Evolutionary conservation across 1,140 invertebrate species (phyloP).

Genomic region (Bombus cullumanus): DNA sequence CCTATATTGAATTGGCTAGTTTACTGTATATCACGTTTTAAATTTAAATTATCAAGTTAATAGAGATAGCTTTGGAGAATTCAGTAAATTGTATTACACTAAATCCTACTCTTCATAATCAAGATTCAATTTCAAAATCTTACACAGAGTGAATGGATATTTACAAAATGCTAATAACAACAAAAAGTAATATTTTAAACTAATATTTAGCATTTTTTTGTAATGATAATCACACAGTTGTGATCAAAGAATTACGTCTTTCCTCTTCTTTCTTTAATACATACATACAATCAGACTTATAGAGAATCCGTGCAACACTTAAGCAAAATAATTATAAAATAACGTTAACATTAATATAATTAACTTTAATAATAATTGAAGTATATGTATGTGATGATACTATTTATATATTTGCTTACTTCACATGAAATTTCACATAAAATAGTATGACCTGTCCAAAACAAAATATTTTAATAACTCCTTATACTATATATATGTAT

Average conservation of each 20-base stretch:
- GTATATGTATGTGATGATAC: background rate
- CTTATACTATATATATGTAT: background rate
- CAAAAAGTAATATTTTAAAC: conserved; percentile 61
- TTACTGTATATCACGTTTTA: conserved; percentile 50
- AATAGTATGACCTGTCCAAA: conserved; percentile 1
- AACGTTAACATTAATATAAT: conserved; percentile 46
- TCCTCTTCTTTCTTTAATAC: conserved; percentile 29
- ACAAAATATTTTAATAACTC: background rate
- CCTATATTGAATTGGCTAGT: conserved; percentile 52
- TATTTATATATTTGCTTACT: conserved; percentile 19
- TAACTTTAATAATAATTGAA: conserved; percentile 3
- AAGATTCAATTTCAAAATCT: conserved; percentile 60
- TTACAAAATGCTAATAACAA: conserved; percentile 69
- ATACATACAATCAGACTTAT: conserved; percentile 52
- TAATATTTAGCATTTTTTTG: conserved; percentile 54
- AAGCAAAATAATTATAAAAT: conserved; percentile 34
- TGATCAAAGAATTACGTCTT: conserved; percentile 21
- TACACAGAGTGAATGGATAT: conserved; percentile 65
- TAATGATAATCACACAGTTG: conserved; percentile 39
- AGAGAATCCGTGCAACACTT: conserved; percentile 64
- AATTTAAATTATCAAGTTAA: conserved; percentile 53
- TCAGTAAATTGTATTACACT: conserved; percentile 50
- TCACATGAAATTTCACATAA: conserved; percentile 6
- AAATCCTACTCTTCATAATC: conserved; percentile 52
- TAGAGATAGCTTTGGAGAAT: conserved; percentile 51